phyloP scores from a whole-genome alignment of 2,797 vertebrate genomes.

The Monodelphis domestica region DNA sequence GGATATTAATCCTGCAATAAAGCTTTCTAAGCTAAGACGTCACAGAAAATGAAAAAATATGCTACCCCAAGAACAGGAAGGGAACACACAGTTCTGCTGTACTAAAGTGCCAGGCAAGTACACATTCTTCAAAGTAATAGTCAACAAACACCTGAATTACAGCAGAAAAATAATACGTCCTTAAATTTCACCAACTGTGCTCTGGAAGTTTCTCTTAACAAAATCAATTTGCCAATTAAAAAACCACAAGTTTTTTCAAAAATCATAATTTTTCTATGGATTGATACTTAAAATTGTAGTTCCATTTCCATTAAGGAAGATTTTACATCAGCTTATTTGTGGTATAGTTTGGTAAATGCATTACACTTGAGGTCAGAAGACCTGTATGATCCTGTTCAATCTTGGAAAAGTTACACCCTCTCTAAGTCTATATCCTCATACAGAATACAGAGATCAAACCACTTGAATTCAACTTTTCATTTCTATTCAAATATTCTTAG shows the following conservation, averaged over 20 bases:
- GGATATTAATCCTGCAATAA: constrained; percentile 67
- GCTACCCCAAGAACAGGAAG: constrained; percentile 40
- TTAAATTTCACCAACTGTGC: constrained; percentile 13
- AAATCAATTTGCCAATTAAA: not conserved
- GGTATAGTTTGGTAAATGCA: not conserved
- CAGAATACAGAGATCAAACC: not conserved
- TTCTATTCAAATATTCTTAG: not conserved
- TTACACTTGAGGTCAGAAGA: not conserved
- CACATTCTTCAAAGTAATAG: constrained; percentile 43
- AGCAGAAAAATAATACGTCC: constrained; percentile 38
- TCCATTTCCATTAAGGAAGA: not conserved
- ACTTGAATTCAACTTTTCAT: constrained; percentile 23
- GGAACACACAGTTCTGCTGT: constrained; percentile 63
- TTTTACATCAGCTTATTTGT: not conserved
- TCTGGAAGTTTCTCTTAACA: constrained; percentile 19
- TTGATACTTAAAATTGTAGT: not conserved
- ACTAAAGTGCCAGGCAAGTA: constrained; percentile 57
- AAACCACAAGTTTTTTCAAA: constrained; percentile 39
- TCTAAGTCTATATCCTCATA: not conserved
- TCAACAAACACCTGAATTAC: constrained; percentile 56
- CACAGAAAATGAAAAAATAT: constrained; percentile 3
- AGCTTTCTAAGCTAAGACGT: constrained; percentile 34
- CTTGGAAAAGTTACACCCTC: not conserved
- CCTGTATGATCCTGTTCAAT: not conserved
- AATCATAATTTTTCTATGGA: constrained; percentile 32